phyloP scores from a whole-genome alignment of 2,113 vertebrate species.

The Caretta caretta region DNA sequence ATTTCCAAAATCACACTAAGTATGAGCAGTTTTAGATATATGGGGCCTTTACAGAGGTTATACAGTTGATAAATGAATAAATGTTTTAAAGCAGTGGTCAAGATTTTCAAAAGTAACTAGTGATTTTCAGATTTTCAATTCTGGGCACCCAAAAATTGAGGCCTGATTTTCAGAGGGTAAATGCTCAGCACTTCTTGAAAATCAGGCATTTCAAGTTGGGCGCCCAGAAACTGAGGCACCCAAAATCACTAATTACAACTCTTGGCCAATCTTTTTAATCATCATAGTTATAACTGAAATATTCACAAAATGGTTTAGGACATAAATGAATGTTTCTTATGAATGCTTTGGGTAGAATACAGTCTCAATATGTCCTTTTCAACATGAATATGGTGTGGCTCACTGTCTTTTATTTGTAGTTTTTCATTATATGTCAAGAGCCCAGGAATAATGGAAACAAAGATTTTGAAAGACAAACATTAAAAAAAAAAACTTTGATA shows the following conservation, averaged over 20 bases:
- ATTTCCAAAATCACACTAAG: neutral
- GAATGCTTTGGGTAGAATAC: neutral
- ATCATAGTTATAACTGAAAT: neutral
- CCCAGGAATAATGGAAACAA: neutral
- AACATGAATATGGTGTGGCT: neutral
- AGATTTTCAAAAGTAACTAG: neutral
- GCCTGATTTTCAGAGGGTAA: neutral
- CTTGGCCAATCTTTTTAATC: neutral
- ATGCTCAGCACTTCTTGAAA: neutral
- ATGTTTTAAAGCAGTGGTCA: neutral
- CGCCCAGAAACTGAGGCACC: neutral
- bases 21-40: neutral
- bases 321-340: neutral
- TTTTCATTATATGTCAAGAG: neutral
- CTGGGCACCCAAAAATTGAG: neutral
- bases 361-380: neutral
- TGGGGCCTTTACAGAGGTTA: neutral
- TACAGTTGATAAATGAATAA: neutral
- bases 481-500: neutral
- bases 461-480: neutral
- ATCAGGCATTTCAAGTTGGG: neutral
- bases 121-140: neutral
- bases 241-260: neutral
- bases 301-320: neutral
- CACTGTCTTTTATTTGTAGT: accelerated